Conservation (phyloP, 1,140 invertebrate species). For the Tetramorium parvispinum region DNA sequence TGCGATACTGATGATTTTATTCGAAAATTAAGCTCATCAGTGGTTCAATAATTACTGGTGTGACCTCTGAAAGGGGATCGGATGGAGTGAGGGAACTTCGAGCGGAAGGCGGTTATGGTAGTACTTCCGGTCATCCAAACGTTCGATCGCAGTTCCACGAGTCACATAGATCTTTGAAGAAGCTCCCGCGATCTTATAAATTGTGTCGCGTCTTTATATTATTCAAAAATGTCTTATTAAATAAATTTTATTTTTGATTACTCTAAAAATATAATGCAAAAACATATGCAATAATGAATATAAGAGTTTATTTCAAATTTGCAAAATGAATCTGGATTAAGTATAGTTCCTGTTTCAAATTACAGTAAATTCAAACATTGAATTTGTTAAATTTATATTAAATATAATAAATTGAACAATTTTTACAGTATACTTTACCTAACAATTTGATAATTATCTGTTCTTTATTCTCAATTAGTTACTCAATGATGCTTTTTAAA, state of each 20-base stretch:
- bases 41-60: slow-evolving; percentile 66
- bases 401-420: not conserved
- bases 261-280: not conserved
- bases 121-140: slow-evolving; percentile 77
- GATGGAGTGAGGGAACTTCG: slow-evolving; percentile 63
- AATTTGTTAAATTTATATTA: not conserved
- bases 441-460: not conserved
- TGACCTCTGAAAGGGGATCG: slow-evolving; percentile 57
- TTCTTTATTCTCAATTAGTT: not conserved
- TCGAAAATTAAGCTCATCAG: slow-evolving; percentile 66
- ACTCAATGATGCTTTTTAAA: not conserved
- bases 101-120: slow-evolving; percentile 79
- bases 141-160: slow-evolving; percentile 69
- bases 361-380: not conserved
- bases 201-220: not conserved
- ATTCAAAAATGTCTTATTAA: not conserved
- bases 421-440: not conserved
- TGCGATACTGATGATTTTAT: not conserved
- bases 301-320: not conserved
- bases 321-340: not conserved
- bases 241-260: not conserved
- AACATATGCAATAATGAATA: not conserved
- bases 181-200: slow-evolving; percentile 63
- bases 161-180: slow-evolving; percentile 67
- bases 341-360: not conserved